These are phyloP conservation scores for Rattus rattus DNA, from an alignment of 2,113 vertebrate genomes.

Conservation along the genomic window DNA sequence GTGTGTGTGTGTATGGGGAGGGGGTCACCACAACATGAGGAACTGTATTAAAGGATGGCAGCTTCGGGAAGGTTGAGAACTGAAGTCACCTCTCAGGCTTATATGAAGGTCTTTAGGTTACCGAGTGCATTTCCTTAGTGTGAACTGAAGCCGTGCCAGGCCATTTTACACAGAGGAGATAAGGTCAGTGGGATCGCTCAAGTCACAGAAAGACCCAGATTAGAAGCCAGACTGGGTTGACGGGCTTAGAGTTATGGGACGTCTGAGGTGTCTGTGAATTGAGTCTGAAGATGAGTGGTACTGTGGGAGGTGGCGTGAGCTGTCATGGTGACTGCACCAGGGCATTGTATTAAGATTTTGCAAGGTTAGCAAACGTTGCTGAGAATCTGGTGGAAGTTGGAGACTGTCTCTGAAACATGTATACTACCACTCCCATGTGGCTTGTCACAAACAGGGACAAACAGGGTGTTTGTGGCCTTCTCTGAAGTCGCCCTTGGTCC, in stretches of 20 bases:
- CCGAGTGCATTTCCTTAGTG: accelerated
- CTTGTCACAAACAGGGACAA: no score
- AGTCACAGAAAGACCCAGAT: not conserved
- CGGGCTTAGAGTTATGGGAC: not conserved
- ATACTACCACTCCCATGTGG: not conserved
- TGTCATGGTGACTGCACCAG: not conserved
- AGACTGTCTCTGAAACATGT: accelerated
- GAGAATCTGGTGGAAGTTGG: not conserved
- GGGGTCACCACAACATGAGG: not conserved
- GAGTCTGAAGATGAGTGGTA: not conserved
- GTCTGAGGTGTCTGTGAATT: not conserved
- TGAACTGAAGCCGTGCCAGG: not conserved
- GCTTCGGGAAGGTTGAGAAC: not conserved
- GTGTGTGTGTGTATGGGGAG: no score
- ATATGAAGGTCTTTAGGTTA: not conserved
- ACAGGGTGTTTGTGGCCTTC: not conserved
- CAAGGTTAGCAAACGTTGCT: not conserved
- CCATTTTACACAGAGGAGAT: not conserved
- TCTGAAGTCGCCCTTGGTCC: not conserved
- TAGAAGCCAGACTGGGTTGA: not conserved
- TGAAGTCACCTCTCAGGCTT: not conserved
- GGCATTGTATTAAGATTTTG: not conserved
- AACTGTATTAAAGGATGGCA: not conserved
- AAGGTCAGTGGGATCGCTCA: not conserved
- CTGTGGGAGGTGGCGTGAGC: not conserved